Percentiles rank a stretch among this genome's conserved stretches.
Evolutionary conservation across 2,113 vertebrate genomes (phyloP).

Genomic region (Gavia stellata): DNA sequence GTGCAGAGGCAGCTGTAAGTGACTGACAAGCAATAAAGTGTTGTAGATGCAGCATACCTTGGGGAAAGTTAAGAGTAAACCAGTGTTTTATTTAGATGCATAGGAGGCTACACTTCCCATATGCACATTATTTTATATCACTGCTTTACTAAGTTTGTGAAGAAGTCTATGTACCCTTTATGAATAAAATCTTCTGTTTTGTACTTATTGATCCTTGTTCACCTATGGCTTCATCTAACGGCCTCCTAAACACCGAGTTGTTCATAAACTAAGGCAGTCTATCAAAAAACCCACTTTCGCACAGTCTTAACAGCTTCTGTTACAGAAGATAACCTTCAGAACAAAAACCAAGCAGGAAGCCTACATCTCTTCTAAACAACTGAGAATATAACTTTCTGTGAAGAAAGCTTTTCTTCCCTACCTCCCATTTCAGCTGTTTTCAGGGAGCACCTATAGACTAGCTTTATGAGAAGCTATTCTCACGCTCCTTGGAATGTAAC

Average conservation of each 20-base stretch:
- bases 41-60: neutral
- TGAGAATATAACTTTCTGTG: neutral
- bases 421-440: fast-evolving
- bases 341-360: neutral
- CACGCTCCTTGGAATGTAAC: neutral
- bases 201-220: neutral
- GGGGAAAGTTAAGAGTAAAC: neutral
- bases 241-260: neutral
- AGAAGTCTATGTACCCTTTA: neutral
- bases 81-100: neutral
- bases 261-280: neutral
- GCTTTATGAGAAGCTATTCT: neutral
- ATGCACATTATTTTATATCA: neutral
- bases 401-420: neutral
- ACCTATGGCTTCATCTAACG: neutral
- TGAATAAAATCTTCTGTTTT: neutral
- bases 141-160: neutral
- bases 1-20: neutral
- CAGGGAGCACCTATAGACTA: neutral
- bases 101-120: neutral
- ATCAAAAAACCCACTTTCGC: neutral
- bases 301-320: neutral
- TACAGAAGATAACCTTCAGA: neutral
- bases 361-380: neutral
- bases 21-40: neutral